These are phyloP conservation scores for Hyla sarda DNA, from an alignment of 2,113 vertebrate genomes.

Conservation along the genomic window DNA sequence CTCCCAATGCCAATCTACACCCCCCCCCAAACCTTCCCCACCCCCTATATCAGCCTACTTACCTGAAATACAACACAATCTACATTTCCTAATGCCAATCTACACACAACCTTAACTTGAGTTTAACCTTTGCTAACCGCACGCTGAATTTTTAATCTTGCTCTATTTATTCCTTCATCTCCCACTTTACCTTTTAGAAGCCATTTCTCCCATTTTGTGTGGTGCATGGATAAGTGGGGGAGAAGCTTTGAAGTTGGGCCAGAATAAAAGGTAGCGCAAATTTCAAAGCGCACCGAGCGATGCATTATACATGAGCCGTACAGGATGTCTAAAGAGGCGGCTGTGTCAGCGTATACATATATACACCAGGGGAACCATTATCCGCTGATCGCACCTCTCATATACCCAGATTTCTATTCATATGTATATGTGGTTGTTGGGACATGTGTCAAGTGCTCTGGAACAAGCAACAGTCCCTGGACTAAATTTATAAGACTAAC, in stretches of 20 bases:
- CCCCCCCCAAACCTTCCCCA: too few species aligned
- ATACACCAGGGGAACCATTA: not conserved
- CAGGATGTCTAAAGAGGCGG: not conserved
- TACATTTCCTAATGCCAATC: not conserved
- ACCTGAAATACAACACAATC: not conserved
- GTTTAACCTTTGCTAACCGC: conserved; percentile 26
- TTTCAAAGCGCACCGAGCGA: conserved; percentile 30
- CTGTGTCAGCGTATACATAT: not conserved
- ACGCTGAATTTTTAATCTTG: not conserved
- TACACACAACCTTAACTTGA: not conserved
- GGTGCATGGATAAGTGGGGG: not conserved
- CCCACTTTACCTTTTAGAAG: conserved; percentile 22
- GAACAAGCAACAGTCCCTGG: not conserved
- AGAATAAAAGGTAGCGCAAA: conserved; percentile 31
- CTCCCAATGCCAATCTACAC: too few species aligned
- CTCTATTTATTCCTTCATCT: not conserved
- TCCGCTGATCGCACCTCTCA: not conserved
- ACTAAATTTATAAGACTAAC: too few species aligned
- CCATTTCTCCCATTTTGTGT: not conserved
- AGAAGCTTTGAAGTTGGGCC: conserved; percentile 40
- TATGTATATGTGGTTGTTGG: too few species aligned
- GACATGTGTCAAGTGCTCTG: not conserved
- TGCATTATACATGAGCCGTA: conserved; percentile 41
- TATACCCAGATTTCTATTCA: not conserved
- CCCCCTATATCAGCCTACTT: too few species aligned